Conservation (phyloP, 2,113 vertebrate species). For the Notarius lentiginosus region DNA sequence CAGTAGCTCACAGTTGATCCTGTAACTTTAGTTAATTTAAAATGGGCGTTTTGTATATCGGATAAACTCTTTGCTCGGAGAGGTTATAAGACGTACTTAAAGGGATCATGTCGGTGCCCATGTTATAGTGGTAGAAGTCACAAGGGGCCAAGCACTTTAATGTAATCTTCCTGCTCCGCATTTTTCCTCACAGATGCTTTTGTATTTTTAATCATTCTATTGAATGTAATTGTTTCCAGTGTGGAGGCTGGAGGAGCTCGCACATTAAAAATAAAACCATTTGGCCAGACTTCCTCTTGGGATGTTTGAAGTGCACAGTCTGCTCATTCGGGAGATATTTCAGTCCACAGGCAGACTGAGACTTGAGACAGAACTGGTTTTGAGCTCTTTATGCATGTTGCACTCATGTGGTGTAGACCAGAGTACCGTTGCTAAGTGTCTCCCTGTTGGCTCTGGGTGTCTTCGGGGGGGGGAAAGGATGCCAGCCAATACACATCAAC, state of each 20-base stretch:
- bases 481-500: constrained; percentile 25
- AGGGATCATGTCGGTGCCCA: background rate
- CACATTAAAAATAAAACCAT: background rate
- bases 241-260: background rate
- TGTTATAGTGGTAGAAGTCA: constrained; percentile 18
- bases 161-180: background rate
- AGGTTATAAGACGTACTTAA: constrained; percentile 20
- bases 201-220: background rate
- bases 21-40: constrained; percentile 25
- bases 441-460: constrained; percentile 17
- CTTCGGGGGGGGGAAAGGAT: background rate
- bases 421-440: background rate
- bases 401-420: background rate
- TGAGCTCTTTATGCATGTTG: constrained; percentile 20
- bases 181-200: constrained; percentile 13
- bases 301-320: constrained; percentile 15
- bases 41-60: constrained; percentile 15
- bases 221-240: constrained; percentile 6
- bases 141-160: constrained; percentile 25
- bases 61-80: constrained; percentile 11
- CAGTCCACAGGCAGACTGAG: constrained; percentile 17
- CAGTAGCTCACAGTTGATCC: too few species aligned
- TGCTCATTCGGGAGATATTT: constrained; percentile 26
- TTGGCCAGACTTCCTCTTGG: background rate
- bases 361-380: constrained; percentile 21